Base-by-base conservation (phyloP, 2,888 invertebrate genomes). In the Cheilosia vulpina region DNA sequence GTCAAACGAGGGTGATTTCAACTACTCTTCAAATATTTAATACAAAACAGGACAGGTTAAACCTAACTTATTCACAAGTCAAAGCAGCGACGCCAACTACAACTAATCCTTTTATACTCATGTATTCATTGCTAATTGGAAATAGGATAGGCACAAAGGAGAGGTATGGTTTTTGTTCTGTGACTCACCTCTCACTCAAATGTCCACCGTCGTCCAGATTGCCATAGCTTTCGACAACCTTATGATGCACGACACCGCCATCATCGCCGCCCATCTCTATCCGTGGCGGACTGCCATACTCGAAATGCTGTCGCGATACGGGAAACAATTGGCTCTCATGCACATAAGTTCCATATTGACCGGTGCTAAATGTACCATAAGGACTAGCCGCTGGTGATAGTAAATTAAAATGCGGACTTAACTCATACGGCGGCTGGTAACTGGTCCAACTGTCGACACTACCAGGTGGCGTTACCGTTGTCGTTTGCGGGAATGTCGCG, bases 371-470 rank as follows among this genome's bases (percentile, higher is more conserved):
- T 58, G 94, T 94, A 13, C 95, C 94, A 87, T 95, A 95, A 0
- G 94, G 94, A 80, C 94, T 93, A 63, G 94, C 93, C 58, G 95
- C 94, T 0, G 96, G 95, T 73, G 96, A 96, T 45, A 96, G 93
- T 43, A 97, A 92, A 90, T 95, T 95, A 77, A 95, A 92, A 90
- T 97, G 97, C 11, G 96, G 95, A 21, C 95, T 95, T 17, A 96
- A 91, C 89, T 96, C 96, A 90, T 96, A 96, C 0, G 96, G 95
- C 47, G 96, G 94, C 88, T 96, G 96, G 89, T 96, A 96, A 87
- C 92, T 92, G 0, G 95, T 95, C 96, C 96, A 97, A 63, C 96
- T 95, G 89, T 96, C 96, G 0, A 96, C 95, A 2, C 96, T 95
- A 79, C 95, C 93, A 78, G 93, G 92, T 87, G 95, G 92, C 88